These are phyloP conservation scores for Drosophila tanythrix DNA, from an alignment of 2,888 invertebrate genomes.

Conservation along the genomic window DNA sequence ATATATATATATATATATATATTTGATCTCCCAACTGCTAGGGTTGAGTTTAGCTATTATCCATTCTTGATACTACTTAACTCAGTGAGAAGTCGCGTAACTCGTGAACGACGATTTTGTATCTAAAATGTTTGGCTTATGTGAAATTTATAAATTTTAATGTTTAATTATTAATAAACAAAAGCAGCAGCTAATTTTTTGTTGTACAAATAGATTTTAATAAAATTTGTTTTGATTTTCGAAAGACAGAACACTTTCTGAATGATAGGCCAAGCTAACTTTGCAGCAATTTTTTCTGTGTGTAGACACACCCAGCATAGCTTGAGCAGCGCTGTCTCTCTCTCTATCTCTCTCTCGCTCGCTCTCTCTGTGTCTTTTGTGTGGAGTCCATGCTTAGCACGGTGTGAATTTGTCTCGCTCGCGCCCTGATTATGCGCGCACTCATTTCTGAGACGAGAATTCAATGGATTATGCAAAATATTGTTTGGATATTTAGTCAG, in stretches of 20 bases:
- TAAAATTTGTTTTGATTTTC: rapidly evolving
- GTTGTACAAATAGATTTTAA: background rate
- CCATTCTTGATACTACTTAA: background rate
- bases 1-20: no score
- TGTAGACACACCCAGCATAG: conserved; percentile 68
- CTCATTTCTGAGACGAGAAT: conserved; percentile 69
- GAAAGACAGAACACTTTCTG: background rate
- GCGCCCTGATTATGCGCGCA: conserved; percentile 75
- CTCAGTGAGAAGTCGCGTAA: no score
- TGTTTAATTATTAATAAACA: background rate
- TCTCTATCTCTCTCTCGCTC: conserved; percentile 6
- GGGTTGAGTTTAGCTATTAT: background rate
- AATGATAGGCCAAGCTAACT: background rate
- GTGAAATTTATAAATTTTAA: background rate
- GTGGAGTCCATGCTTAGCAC: no score
- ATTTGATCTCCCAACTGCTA: background rate
- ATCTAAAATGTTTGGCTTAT: background rate
- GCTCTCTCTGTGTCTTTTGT: background rate
- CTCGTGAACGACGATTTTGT: no score
- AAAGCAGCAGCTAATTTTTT: background rate
- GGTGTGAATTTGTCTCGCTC: conserved; percentile 33
- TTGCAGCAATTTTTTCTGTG: background rate
- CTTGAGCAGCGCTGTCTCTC: conserved; percentile 1
- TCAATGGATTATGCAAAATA: conserved; percentile 78
- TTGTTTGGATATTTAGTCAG: conserved; percentile 54